Base-by-base conservation (phyloP, 2,888 invertebrate species). In the Fragum sueziense region DNA sequence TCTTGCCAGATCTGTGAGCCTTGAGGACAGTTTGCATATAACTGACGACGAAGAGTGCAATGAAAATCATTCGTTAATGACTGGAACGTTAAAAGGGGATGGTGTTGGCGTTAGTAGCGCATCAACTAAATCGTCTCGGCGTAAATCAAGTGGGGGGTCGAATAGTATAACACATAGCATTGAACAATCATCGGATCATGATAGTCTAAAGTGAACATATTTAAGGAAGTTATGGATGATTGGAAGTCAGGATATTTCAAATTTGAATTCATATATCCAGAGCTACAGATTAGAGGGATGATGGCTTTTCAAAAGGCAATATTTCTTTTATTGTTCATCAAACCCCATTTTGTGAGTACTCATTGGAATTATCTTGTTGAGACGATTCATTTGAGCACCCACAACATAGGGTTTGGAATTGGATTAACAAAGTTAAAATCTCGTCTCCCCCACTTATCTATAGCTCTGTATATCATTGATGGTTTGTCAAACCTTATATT, bases 51-150 rank as follows among this genome's bases (percentile, higher is more conserved):
- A 89, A 59, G 89, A 89, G 57, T 88, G 86, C 78, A 86, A 84
- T 41, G 90, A 90, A 82, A 76, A 84, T 51, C 84, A 87, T 54
- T 89, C 88, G n/a, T 76, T 89, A 51, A 89, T 89, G 87, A 81
- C 85, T 17, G 86, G 84, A 59, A 52, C 81, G 51, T 65, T n/a
- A 29, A 62, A 61, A 20, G 78, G 68, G n/a, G 74, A 71, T 29
- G 72, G 68, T 54, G 68, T 17, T 1, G 41, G 73, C n/a, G 25
- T 57, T 47, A 52, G 70, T 41, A 57, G 34, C 54, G 59, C 79
- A 61, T 68, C 75, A 34, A 33, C 65, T 61, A 76, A 84, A 75
- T 81, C 84, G 72, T 75, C 67, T 69, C 78, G 74, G 65, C 65
- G 62, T 22, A n/a, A n/a, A n/a, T 73, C 69, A 20, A 78, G 74